Base-by-base conservation (phyloP, 1,140 invertebrate genomes). In the Plodia interpunctella region DNA sequence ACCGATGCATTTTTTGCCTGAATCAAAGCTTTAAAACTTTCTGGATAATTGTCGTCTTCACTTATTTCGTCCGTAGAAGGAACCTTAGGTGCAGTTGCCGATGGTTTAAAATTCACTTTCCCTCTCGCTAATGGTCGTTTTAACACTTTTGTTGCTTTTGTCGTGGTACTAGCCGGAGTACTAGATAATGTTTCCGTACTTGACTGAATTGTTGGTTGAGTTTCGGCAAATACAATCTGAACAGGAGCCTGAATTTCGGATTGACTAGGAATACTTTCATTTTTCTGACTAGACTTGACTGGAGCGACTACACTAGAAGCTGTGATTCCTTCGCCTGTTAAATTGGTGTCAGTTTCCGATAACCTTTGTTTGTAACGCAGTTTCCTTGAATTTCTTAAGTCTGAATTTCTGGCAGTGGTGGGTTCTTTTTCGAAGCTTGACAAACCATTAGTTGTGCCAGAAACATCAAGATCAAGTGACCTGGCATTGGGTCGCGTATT, bases 1-100 rank as follows among this genome's bases (percentile, higher is more conserved):
- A 89, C 87, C 75, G 83, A 79, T 66, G 78, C 77, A 82, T 86
- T 87, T 72, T 89, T 89, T 67, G 87, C 79, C 78, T 88, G 84
- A 51, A 89, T 81, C 30, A 88, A 68, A 17, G 87, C 87, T 76
- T 89, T 89, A 73, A 89, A 89, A 76, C 73, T 86, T 70, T 76
- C 82, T 35, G 85, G 87, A 71, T 89, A 89, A 58, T 89, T 89
- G 60, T 89, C 87, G 67, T 88, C 85, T 55, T 89, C 87, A 53
- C 59, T 76, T 59, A 89, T 79, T 72, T 89, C 87, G 62, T 87
- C 83, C 21, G 77, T 76, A 3, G 74, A 57, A 69, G 78, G 76
- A 32, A 56, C 53, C 72, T 82, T 85, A 25, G 63, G 28, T 32
- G 62, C 21, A 19, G 70, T 60, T 21, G 62, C 62, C 30, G 67